A percentile compares a stretch with the other conserved stretches of the same genome.
phyloP scores from a whole-genome alignment of 2,888 invertebrate species.

The Hecatera dysodea region DNA sequence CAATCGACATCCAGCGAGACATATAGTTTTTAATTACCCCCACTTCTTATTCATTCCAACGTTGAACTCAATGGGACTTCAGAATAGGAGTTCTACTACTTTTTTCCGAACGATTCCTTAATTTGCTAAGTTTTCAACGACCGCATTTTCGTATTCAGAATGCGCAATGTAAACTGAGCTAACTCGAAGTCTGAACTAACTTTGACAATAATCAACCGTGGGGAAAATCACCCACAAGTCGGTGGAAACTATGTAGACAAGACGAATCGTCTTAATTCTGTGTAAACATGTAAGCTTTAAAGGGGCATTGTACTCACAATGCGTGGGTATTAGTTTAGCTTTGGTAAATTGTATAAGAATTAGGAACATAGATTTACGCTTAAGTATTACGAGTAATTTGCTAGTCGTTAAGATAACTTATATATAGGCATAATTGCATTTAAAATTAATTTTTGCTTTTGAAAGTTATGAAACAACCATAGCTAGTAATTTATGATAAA shows the following conservation, averaged over 20 bases:
- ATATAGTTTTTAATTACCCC: constrained; percentile 66
- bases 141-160: constrained; percentile 77
- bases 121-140: constrained; percentile 72
- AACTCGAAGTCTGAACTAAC: constrained; percentile 74
- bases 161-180: constrained; percentile 78
- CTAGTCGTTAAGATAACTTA: background rate
- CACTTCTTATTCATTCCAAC: constrained; percentile 63
- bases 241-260: constrained; percentile 50
- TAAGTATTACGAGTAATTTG: constrained; percentile 1
- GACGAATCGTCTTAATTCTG: constrained; percentile 54
- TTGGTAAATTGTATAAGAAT: constrained; percentile 2
- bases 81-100: constrained; percentile 70
- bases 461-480: background rate
- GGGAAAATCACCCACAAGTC: constrained; percentile 72
- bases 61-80: constrained; percentile 64
- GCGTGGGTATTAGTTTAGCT: background rate
- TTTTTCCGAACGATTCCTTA: constrained; percentile 70
- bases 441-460: background rate
- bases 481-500: too few species aligned
- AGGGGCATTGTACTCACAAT: constrained; percentile 21
- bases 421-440: background rate
- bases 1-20: constrained; percentile 49
- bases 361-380: background rate
- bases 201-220: constrained; percentile 81
- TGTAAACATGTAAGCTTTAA: constrained; percentile 46